These are phyloP conservation scores for Rhopalosiphum maidis DNA, from an alignment of 1,140 invertebrate species.

Conservation along the genomic window DNA sequence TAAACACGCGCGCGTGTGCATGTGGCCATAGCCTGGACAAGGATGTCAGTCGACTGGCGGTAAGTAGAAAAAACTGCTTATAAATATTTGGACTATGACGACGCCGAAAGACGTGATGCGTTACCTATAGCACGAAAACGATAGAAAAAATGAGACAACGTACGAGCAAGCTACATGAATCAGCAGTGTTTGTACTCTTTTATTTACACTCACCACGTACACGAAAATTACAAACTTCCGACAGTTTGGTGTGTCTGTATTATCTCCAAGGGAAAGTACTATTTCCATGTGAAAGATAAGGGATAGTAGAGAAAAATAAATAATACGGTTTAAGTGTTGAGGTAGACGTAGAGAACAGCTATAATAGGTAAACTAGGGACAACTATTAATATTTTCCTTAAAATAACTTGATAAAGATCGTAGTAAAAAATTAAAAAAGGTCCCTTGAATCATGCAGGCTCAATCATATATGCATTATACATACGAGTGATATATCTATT, in stretches of 20 bases:
- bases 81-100: neutral
- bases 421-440: no score
- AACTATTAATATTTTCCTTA: neutral
- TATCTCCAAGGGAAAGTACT: neutral
- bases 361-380: neutral
- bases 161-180: conserved; percentile 24
- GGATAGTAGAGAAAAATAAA: neutral
- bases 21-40: neutral
- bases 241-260: neutral
- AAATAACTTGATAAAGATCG: neutral
- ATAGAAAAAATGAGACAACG: neutral
- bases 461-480: neutral
- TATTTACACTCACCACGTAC: conserved; percentile 21
- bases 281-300: neutral
- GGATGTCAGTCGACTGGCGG: neutral
- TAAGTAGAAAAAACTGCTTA: conserved; percentile 1
- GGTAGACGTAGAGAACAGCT: neutral
- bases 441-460: no score
- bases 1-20: neutral
- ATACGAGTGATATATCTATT: no score
- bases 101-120: neutral
- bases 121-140: neutral
- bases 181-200: neutral
- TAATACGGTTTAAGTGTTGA: neutral
- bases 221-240: conserved; percentile 20